Evolutionary conservation across 2,888 invertebrate species (phyloP).

Genomic region (Drosophila nigricruria): DNA sequence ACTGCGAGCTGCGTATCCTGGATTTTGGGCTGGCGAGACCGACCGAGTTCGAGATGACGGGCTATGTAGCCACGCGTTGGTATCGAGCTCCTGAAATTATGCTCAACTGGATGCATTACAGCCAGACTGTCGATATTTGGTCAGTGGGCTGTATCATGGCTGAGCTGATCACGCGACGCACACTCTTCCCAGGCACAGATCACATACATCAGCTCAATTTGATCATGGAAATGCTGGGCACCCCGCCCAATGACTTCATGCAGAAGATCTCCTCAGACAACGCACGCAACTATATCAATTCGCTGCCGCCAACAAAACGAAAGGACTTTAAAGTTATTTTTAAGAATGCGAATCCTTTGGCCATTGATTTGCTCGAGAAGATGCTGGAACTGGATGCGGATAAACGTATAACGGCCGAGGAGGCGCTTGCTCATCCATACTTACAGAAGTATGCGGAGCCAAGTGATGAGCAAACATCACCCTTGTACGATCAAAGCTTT

Average conservation of each 20-base stretch:
- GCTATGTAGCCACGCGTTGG: constrained; percentile 97
- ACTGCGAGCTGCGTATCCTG: constrained; percentile 98
- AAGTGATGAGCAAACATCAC: constrained; percentile 95
- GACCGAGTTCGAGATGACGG: constrained; percentile 99
- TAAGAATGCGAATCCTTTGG: constrained; percentile 95
- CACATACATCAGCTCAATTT: constrained; percentile 99
- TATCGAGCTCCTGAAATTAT: constrained; percentile 99
- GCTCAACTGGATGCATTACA: constrained; percentile 99
- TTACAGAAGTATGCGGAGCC: constrained; percentile 98
- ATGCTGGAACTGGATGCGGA: constrained; percentile 99
- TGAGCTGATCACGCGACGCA: constrained; percentile 96
- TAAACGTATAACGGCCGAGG: constrained; percentile 92
- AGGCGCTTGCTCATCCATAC: constrained; percentile 86
- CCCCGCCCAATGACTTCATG: constrained; percentile 96
- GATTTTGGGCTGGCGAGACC: constrained; percentile 99
- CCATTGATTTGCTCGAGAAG: constrained; percentile 96
- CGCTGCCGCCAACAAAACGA: constrained; percentile 93
- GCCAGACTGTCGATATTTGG: constrained; percentile 99
- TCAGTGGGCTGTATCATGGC: constrained; percentile 99
- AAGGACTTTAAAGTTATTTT: constrained; percentile 96
- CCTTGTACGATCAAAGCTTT: constrained; percentile 97
- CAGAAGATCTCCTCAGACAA: constrained; percentile 98
- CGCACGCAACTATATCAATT: constrained; percentile 97
- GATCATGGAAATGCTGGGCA: constrained; percentile 98
- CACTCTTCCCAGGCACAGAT: constrained; percentile 98